Conservation (phyloP, 2,888 invertebrate species). For the Cosmopolites sordidus region DNA sequence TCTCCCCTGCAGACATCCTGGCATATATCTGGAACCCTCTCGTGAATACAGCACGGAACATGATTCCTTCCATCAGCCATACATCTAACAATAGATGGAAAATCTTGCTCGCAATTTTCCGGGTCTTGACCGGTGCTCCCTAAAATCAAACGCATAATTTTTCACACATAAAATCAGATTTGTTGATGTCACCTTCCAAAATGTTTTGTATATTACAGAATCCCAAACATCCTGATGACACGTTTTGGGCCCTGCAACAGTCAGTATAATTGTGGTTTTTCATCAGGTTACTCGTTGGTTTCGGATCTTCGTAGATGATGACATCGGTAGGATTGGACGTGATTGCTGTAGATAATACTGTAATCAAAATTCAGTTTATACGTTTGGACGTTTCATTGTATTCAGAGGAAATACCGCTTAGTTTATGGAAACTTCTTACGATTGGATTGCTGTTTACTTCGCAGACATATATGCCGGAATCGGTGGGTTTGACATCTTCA, state of each 20-base stretch:
- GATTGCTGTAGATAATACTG: slow-evolving; percentile 61
- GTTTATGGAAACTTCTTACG: slow-evolving; percentile 71
- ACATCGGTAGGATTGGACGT: slow-evolving; percentile 41
- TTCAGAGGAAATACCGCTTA: slow-evolving; percentile 67
- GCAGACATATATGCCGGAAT: slow-evolving; percentile 76
- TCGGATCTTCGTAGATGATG: slow-evolving; percentile 27
- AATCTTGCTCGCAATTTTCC: slow-evolving; percentile 75
- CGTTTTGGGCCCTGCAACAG: slow-evolving; percentile 69
- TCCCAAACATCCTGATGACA: slow-evolving; percentile 68
- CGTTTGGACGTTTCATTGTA: too few species aligned
- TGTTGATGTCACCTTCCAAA: slow-evolving; percentile 41
- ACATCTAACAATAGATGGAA: slow-evolving; percentile 73
- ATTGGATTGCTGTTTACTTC: slow-evolving; percentile 79
- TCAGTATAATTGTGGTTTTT: slow-evolving; percentile 73
- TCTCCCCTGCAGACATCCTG: slow-evolving; percentile 82
- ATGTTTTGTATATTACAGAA: slow-evolving; percentile 73
- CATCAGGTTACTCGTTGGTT: slow-evolving; percentile 44
- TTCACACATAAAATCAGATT: neutral
- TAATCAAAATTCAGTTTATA: too few species aligned
- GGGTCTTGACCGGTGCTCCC: slow-evolving; percentile 77
- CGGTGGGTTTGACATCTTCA: slow-evolving; percentile 62
- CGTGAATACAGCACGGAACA: slow-evolving; percentile 78
- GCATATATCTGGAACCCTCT: slow-evolving; percentile 77
- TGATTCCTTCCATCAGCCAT: slow-evolving; percentile 82
- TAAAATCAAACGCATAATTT: slow-evolving; percentile 43